A percentile compares a stretch with the other conserved stretches of the same genome.
Conservation (phyloP, 2,113 vertebrate genomes). For the Hyaena hyaena region DNA sequence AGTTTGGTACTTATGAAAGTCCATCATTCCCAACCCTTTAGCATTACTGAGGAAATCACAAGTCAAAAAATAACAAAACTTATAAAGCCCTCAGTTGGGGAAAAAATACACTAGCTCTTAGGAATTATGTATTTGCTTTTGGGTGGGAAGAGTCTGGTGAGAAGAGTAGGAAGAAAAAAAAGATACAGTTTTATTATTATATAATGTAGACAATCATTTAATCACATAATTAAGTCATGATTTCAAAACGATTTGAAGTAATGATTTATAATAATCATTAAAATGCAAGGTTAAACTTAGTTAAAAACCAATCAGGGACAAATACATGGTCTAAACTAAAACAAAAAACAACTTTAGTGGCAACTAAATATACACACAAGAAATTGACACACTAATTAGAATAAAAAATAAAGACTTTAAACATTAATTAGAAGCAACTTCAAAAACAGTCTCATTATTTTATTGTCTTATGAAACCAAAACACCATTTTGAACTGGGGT, state of each 20-base stretch:
- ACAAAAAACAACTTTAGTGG: constrained; percentile 48
- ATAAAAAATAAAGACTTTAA: neutral
- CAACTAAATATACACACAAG: constrained; percentile 47
- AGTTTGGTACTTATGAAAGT: neutral
- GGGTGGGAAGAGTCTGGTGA: neutral
- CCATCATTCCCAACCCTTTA: neutral
- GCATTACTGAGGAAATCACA: neutral
- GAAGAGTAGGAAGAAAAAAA: neutral
- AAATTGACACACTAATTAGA: constrained; percentile 26
- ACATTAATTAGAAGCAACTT: constrained; percentile 26
- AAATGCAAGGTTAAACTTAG: constrained; percentile 15
- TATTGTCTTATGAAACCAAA: constrained; percentile 37
- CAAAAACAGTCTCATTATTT: constrained; percentile 31
- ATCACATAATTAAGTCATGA: constrained; percentile 20
- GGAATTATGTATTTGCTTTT: constrained; percentile 41
- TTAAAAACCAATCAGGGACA: neutral
- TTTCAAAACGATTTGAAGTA: neutral
- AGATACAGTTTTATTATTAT: constrained; percentile 23
- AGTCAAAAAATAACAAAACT: neutral
- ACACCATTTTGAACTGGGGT: constrained; percentile 38
- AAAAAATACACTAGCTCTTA: constrained; percentile 8
- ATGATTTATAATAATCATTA: constrained; percentile 53
- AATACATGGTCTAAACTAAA: constrained; percentile 33
- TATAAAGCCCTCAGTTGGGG: neutral
- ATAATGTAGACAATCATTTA: constrained; percentile 6